These are phyloP conservation scores for Procambarus virginalis DNA, from an alignment of 1,140 invertebrate genomes.

Conservation along the genomic window DNA sequence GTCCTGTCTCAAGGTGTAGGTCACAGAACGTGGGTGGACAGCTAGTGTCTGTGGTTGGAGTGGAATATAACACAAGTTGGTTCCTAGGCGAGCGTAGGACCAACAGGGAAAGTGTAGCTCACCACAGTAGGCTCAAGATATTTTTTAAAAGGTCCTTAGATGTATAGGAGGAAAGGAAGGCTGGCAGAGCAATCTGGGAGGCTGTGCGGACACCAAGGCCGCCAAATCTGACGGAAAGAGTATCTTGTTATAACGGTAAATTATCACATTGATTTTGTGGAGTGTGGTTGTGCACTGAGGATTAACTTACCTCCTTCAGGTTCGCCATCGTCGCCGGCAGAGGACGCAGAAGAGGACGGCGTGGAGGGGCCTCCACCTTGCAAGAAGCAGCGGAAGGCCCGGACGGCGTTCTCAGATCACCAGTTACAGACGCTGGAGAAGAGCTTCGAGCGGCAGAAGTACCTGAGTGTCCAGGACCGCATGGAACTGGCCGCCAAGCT, in stretches of 20 bases:
- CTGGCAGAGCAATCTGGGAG: too few species aligned
- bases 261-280: background rate
- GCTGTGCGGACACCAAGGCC: too few species aligned
- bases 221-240: too few species aligned
- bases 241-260: background rate
- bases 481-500: slow-evolving; percentile 98
- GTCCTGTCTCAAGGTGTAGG: too few species aligned
- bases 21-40: too few species aligned
- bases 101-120: background rate
- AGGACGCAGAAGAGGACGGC: slow-evolving; percentile 10
- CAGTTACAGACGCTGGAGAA: slow-evolving; percentile 91
- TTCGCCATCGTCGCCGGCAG: slow-evolving; percentile 34
- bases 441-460: slow-evolving; percentile 98
- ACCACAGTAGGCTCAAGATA: background rate
- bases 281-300: background rate
- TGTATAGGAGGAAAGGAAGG: background rate
- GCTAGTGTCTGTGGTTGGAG: too few species aligned
- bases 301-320: slow-evolving; percentile 5
- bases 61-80: background rate
- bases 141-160: too few species aligned
- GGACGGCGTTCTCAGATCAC: slow-evolving; percentile 46
- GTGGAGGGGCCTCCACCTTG: slow-evolving; percentile 21
- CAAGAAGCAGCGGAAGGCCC: slow-evolving; percentile 49
- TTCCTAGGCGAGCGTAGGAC: background rate
- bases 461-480: slow-evolving; percentile 97